Percentiles rank a stretch among this genome's conserved stretches.
Conservation (phyloP, 2,797 vertebrate genomes). For the Tokudaia tokunoshimensis region DNA sequence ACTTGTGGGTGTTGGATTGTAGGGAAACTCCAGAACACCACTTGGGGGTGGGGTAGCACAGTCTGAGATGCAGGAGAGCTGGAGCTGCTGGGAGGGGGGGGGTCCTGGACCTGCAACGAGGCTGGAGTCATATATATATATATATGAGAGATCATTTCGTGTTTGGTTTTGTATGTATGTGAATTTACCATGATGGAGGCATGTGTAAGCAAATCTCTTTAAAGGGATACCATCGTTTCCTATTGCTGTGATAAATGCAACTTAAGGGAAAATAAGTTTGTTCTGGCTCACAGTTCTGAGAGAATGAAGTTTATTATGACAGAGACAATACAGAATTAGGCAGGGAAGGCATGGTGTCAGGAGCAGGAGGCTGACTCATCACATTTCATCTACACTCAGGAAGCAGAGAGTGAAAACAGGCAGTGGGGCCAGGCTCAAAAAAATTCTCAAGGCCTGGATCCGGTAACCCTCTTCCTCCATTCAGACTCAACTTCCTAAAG, state of each 20-base stretch:
- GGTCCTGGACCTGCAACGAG: too few species aligned
- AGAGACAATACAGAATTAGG: neutral
- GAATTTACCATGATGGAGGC: neutral
- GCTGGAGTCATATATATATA: too few species aligned
- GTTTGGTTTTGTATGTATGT: slow-evolving; percentile 36
- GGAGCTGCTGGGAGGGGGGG: too few species aligned
- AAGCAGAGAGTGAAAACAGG: neutral
- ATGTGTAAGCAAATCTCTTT: neutral
- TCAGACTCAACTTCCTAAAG: neutral
- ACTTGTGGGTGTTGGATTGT: too few species aligned
- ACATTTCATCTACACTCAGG: neutral
- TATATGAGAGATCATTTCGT: neutral
- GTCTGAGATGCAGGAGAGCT: too few species aligned
- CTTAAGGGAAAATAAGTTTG: neutral
- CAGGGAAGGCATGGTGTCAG: neutral
- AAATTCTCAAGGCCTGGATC: neutral
- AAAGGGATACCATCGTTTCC: neutral
- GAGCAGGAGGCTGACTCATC: neutral
- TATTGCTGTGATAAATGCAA: neutral
- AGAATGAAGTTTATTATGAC: neutral
- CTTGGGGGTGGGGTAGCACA: too few species aligned
- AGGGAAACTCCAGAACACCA: too few species aligned
- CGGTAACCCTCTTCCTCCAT: neutral
- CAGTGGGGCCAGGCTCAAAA: neutral
- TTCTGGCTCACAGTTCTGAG: neutral